Evolutionary conservation across 2,797 vertebrate genomes (phyloP), one percentile per base, ranked within the genome.

Genomic region (Chrosomus eos): DNA sequence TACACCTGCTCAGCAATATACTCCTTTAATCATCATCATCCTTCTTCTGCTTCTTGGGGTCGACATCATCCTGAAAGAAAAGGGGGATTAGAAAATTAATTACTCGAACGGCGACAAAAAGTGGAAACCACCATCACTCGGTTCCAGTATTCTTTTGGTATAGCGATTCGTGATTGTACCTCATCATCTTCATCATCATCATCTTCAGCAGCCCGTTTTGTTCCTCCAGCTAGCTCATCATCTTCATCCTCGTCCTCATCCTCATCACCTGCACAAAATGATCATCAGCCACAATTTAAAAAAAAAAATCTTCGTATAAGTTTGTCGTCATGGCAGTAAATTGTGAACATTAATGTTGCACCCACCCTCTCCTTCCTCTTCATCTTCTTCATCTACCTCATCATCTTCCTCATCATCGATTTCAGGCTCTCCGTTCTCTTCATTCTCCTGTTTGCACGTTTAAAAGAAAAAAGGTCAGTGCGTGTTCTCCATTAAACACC

Each of bases 1-100:
- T 92, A 93, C 93, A 93, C 90, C 91, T 90, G 93, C 91, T 94
- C 92, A 92, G 94, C 91, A 91, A 92, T 93, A 90, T 85, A 86
- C 83, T 91, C 70, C 95, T 95, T 96, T 96, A 95, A 92, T 95
- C 93, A 7, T 94, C 97, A 9, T 98, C 96, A 1, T 97, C 96
- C 0, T 95, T 97, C 96, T 98, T 98, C 96, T 97, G 97, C 97
- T 97, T 98, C 96, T 98, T 98, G 93, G 95, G 94, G 86, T 97
- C 96, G 0, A 97, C 96, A 5, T 98, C 96, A 0, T 98, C 97
- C 66, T 99, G 94, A 90, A 94, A 87, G 79, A 36, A 74, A 60
- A 76, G 23, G 26, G 1, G 13, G 0, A 33, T 60, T 40, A 2
- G 45, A 51, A 64, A 80, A 55, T n/a, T 0, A 70, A 40, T 16